Conservation (phyloP, 2,888 invertebrate species). For the Papilio demoleus region DNA sequence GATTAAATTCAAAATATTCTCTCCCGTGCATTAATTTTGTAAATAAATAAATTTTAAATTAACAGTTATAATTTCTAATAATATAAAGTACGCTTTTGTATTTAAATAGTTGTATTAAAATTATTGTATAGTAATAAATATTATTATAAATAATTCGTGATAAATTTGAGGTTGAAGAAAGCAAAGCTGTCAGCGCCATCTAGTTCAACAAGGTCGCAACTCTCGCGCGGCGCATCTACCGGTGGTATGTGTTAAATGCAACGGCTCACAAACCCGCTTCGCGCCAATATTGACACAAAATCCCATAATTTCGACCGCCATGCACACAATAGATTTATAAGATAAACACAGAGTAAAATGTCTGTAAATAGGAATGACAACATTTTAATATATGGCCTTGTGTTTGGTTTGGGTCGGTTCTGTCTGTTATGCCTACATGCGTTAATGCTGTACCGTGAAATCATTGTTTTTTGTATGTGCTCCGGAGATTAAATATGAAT, state of each 20-base stretch:
- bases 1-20: neutral
- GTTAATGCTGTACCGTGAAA: constrained; percentile 83
- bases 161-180: neutral
- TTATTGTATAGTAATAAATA: neutral
- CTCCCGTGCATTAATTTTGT: neutral
- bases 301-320: constrained; percentile 82
- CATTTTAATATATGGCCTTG: constrained; percentile 81
- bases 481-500: constrained; percentile 80
- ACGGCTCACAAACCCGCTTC: constrained; percentile 72
- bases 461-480: constrained; percentile 80
- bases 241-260: constrained; percentile 81
- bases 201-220: constrained; percentile 49
- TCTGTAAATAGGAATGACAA: constrained; percentile 83
- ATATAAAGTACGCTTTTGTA: neutral
- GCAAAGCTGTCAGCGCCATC: constrained; percentile 62
- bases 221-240: constrained; percentile 54
- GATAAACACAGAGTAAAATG: constrained; percentile 82
- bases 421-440: constrained; percentile 81
- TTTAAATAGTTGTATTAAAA: neutral
- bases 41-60: too few species aligned
- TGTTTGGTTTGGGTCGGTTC: constrained; percentile 77
- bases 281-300: constrained; percentile 80
- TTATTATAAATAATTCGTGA: too few species aligned
- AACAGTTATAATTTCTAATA: neutral
- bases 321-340: constrained; percentile 83